phyloP scores from a whole-genome alignment of 2,113 vertebrate genomes.

The Pygoscelis antarcticus region DNA sequence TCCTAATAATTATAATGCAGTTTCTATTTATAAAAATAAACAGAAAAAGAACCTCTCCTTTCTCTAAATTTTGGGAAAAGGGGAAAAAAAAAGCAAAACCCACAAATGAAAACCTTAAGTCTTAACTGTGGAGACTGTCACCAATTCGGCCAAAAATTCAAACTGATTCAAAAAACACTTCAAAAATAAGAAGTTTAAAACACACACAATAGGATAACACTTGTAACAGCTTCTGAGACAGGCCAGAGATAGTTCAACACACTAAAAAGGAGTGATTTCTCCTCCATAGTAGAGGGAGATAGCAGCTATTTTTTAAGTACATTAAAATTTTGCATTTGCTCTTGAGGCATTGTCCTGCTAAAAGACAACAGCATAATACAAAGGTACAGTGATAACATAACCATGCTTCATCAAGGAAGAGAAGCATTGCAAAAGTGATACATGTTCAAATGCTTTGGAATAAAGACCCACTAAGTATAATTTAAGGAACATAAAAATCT shows the following conservation, averaged over 20 bases:
- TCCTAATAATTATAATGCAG: neutral
- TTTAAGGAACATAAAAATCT: neutral
- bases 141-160: neutral
- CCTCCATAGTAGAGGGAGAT: neutral
- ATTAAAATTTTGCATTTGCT: neutral
- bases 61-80: neutral
- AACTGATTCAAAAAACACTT: neutral
- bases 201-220: neutral
- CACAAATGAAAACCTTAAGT: accelerated
- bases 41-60: neutral
- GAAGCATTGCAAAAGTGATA: neutral
- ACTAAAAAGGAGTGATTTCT: neutral
- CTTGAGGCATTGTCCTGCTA: neutral
- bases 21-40: neutral
- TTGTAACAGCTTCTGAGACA: neutral
- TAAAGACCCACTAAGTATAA: neutral
- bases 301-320: neutral
- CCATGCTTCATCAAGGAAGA: neutral
- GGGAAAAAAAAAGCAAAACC: neutral
- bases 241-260: neutral
- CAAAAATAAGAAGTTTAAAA: neutral
- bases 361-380: neutral
- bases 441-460: neutral
- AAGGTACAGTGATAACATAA: neutral
- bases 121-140: neutral